Evolutionary conservation across 2,888 invertebrate genomes (phyloP).

Genomic region (Aphodius sticticus): DNA sequence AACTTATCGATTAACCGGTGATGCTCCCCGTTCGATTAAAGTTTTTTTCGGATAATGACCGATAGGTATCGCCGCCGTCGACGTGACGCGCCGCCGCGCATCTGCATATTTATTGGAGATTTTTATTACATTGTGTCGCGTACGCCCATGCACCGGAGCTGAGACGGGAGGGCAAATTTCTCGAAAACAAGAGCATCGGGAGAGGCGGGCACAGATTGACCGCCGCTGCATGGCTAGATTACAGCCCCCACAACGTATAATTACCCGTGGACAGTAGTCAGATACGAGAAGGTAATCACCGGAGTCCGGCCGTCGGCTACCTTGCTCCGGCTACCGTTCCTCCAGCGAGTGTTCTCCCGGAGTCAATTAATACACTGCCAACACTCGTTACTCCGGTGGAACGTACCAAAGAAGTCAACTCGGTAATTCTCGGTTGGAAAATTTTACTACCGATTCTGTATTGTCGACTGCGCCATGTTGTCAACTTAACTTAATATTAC

Average conservation of each 20-base stretch:
- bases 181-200: conserved; percentile 40
- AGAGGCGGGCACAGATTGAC: conserved; percentile 32
- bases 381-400: conserved; percentile 23
- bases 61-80: neutral
- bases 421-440: no score
- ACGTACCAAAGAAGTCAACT: conserved; percentile 1
- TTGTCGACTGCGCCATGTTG: no score
- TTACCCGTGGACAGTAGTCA: conserved; percentile 58
- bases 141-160: neutral
- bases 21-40: neutral
- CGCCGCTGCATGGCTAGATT: conserved; percentile 51
- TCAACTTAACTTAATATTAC: no score
- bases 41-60: neutral
- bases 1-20: conserved; percentile 4
- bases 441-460: no score
- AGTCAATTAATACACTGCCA: conserved; percentile 33
- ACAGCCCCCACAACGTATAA: conserved; percentile 53
- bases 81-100: conserved; percentile 9
- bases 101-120: conserved; percentile 32
- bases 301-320: conserved; percentile 52
- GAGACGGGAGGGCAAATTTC: conserved; percentile 43
- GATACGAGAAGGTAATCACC: conserved; percentile 57
- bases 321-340: conserved; percentile 45
- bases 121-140: conserved; percentile 18
- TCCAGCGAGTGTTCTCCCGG: conserved; percentile 18